Evolutionary conservation across 2,797 vertebrate species (phyloP).

Genomic region (Hippocampus kuda): DNA sequence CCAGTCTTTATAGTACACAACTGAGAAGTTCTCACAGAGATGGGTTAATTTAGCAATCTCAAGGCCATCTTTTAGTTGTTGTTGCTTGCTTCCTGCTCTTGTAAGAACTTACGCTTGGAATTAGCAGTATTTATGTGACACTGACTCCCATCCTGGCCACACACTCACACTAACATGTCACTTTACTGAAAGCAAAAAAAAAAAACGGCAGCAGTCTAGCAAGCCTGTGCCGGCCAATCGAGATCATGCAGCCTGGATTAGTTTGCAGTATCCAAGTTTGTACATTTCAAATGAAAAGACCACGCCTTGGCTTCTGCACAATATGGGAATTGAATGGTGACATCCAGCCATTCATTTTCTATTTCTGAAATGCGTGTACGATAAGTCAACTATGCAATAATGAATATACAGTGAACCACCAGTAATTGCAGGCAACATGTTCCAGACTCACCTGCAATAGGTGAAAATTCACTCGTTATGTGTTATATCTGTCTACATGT

Average conservation of each 20-base stretch:
- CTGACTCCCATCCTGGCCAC: constrained; percentile 1
- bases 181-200: background rate
- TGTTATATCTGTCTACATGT: too few species aligned
- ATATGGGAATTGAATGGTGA: too few species aligned
- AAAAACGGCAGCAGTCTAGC: background rate
- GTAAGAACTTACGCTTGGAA: constrained; percentile 3
- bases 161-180: background rate
- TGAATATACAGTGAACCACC: too few species aligned
- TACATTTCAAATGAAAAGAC: too few species aligned
- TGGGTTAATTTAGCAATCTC: constrained; percentile 1
- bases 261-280: background rate
- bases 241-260: background rate
- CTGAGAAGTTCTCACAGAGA: constrained; percentile 16
- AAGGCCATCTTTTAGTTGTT: background rate
- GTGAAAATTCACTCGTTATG: too few species aligned
- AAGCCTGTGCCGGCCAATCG: background rate
- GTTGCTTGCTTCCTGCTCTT: constrained; percentile 13
- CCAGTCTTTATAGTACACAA: constrained; percentile 32
- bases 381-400: too few species aligned
- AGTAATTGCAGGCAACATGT: too few species aligned
- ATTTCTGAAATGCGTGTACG: too few species aligned
- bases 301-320: too few species aligned
- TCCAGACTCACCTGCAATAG: too few species aligned
- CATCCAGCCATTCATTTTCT: too few species aligned
- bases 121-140: constrained; percentile 9